Evolutionary conservation across 2,113 vertebrate genomes (phyloP).

Genomic region (Mormyrus lacerda): DNA sequence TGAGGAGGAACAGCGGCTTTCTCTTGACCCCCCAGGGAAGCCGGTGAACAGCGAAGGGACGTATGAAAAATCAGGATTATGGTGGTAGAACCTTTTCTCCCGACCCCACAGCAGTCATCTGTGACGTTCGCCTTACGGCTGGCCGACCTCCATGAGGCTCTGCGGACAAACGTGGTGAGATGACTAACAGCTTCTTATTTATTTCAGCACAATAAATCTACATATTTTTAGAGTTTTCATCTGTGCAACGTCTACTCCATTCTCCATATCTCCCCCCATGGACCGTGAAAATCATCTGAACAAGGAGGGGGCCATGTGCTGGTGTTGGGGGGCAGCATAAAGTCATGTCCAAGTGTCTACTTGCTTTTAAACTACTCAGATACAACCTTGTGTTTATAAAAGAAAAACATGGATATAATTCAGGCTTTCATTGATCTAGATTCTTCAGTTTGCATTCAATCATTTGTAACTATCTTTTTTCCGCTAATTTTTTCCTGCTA

Average conservation of each 20-base stretch:
- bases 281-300: not conserved
- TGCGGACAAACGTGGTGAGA: not conserved
- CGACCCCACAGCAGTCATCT: not conserved
- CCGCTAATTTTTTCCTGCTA: not conserved
- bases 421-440: not conserved
- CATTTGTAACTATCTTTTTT: too few species aligned
- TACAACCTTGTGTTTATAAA: not conserved
- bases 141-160: not conserved
- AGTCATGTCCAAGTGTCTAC: not conserved
- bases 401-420: not conserved
- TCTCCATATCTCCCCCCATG: not conserved
- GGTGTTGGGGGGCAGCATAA: not conserved
- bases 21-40: not conserved
- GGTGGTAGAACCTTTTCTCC: not conserved
- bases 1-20: not conserved
- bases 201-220: not conserved
- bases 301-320: not conserved
- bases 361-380: not conserved
- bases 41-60: not conserved
- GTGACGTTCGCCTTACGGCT: not conserved
- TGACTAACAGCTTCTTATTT: not conserved
- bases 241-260: not conserved
- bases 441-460: not conserved
- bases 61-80: not conserved
- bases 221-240: not conserved